phyloP scores from a whole-genome alignment of 2,113 vertebrate genomes.

The Neofelis nebulosa region DNA sequence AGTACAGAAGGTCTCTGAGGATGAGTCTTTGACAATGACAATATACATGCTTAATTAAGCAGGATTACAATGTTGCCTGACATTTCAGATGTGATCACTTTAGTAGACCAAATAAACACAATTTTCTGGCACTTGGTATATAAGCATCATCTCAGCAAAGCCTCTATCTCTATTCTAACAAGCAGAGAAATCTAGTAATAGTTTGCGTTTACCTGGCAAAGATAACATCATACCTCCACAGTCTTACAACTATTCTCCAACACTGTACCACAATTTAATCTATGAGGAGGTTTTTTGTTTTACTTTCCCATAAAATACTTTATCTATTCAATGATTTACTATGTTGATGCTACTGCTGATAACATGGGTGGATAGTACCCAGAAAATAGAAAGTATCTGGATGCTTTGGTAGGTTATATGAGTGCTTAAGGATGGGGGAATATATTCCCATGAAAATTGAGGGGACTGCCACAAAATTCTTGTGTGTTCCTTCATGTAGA shows the following conservation, averaged over 20 bases:
- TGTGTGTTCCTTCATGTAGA: neutral
- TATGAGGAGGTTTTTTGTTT: neutral
- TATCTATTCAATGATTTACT: neutral
- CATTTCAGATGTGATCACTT: neutral
- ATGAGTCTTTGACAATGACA: neutral
- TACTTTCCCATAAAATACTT: neutral
- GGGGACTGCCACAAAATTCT: neutral
- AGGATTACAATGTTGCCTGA: neutral
- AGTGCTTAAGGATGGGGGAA: neutral
- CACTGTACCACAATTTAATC: neutral
- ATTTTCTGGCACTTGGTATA: neutral
- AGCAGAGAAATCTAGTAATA: neutral
- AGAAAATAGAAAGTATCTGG: neutral
- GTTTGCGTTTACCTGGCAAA: neutral
- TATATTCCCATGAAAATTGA: neutral
- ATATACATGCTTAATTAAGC: neutral
- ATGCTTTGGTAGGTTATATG: neutral
- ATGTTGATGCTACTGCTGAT: neutral
- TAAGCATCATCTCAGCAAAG: neutral
- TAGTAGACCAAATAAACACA: neutral
- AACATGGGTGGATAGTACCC: neutral
- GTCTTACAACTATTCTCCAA: neutral
- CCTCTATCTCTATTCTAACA: neutral
- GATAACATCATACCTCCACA: neutral
- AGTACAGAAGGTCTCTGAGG: neutral